phyloP scores from a whole-genome alignment of 2,888 invertebrate genomes.

The Ecdyonurus torrentis region DNA sequence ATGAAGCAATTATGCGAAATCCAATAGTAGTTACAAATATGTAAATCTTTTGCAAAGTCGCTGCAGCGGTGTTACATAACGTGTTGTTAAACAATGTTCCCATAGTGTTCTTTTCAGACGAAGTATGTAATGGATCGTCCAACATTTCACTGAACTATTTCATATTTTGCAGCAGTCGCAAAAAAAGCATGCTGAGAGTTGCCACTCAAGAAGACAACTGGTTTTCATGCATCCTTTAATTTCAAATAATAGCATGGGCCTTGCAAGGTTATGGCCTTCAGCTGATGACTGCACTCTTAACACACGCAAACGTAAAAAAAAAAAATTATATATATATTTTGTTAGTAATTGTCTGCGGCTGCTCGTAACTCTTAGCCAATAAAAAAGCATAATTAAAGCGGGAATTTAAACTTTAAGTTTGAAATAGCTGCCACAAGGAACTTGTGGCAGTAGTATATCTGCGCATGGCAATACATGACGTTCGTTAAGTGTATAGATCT shows the following conservation, averaged over 20 bases:
- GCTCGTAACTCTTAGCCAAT: neutral
- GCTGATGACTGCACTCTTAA: neutral
- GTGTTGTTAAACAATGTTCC: neutral
- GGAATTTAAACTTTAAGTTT: neutral
- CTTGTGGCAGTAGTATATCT: neutral
- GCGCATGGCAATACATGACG: neutral
- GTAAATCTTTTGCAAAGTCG: too few relatives aligned
- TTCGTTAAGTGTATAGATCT: neutral
- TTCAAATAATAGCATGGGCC: too few relatives aligned
- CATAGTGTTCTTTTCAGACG: neutral
- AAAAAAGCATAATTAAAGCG: neutral
- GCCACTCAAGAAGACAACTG: too few relatives aligned
- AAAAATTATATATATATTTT: too few relatives aligned
- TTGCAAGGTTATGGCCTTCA: neutral
- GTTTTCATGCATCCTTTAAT: too few relatives aligned
- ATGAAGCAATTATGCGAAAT: neutral
- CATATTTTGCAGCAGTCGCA: neutral
- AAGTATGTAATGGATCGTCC: neutral
- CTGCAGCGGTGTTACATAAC: too few relatives aligned
- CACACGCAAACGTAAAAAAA: too few relatives aligned
- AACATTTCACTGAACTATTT: neutral
- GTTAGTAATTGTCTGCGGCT: too few relatives aligned
- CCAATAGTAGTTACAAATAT: neutral
- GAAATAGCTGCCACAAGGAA: neutral
- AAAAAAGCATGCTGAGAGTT: too few relatives aligned